A percentile compares a stretch with the other conserved stretches of the same genome.
These are phyloP conservation scores for Spilarctia lutea DNA, from an alignment of 2,888 invertebrate genomes.

Conservation along the genomic window DNA sequence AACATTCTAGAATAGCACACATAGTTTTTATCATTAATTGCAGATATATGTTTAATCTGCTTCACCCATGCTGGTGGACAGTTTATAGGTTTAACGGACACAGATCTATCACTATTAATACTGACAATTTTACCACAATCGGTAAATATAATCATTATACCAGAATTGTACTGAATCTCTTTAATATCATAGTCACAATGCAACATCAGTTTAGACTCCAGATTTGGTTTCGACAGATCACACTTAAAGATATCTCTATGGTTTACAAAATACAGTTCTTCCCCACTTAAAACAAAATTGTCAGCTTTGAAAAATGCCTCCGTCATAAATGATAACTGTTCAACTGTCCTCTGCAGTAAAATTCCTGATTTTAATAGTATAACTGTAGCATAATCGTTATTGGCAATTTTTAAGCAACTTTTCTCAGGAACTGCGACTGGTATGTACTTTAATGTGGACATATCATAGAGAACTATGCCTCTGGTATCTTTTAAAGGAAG, in stretches of 20 bases:
- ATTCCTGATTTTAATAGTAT: slow-evolving; percentile 67
- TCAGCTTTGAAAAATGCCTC: slow-evolving; percentile 73
- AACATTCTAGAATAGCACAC: slow-evolving; percentile 75
- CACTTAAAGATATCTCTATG: slow-evolving; percentile 69
- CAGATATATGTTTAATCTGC: slow-evolving; percentile 69
- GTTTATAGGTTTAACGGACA: slow-evolving; percentile 56
- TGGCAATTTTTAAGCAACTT: slow-evolving; percentile 68
- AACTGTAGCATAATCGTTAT: slow-evolving; percentile 66
- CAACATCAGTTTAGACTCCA: slow-evolving; percentile 62
- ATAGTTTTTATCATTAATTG: slow-evolving; percentile 71
- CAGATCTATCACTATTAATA: slow-evolving; percentile 50
- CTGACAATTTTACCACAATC: slow-evolving; percentile 72
- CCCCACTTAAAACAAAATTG: slow-evolving; percentile 64
- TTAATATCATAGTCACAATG: slow-evolving; percentile 71
- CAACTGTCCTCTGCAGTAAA: slow-evolving; percentile 66
- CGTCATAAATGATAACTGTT: slow-evolving; percentile 51
- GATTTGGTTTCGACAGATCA: slow-evolving; percentile 56
- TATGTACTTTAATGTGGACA: slow-evolving; percentile 66
- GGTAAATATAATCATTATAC: slow-evolving; percentile 66
- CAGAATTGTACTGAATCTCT: slow-evolving; percentile 65
- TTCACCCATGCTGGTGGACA: slow-evolving; percentile 73
- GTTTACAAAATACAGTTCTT: slow-evolving; percentile 65
- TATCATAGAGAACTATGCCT: slow-evolving; percentile 71
- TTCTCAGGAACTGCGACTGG: slow-evolving; percentile 70
- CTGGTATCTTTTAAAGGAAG: slow-evolving; percentile 69